Conservation (phyloP, 2,888 invertebrate species). For the Tetragonisca angustula region DNA sequence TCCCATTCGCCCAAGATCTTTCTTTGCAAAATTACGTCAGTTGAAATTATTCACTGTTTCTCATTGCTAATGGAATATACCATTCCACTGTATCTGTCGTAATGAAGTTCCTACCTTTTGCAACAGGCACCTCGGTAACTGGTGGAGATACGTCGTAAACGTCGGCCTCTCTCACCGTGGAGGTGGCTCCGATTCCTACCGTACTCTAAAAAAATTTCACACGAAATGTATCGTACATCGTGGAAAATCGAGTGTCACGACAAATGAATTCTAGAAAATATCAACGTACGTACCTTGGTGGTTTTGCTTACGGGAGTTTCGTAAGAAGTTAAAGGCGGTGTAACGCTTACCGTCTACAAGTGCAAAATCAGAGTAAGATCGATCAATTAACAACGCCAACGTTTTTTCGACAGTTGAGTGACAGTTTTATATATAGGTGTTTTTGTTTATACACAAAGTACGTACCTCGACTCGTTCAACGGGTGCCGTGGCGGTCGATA, state of each 20-base stretch:
- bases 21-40: no score
- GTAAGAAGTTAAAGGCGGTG: constrained; percentile 62
- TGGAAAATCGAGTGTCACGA: no score
- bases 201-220: neutral
- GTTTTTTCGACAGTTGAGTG: neutral
- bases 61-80: no score
- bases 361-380: neutral
- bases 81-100: neutral
- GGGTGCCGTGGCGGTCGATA: constrained; percentile 40
- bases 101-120: constrained; percentile 28
- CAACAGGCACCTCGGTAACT: neutral
- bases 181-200: neutral
- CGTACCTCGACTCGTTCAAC: constrained; percentile 22
- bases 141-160: neutral
- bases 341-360: constrained; percentile 18
- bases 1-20: no score
- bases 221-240: neutral
- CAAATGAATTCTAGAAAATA: neutral
- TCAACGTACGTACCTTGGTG: constrained; percentile 29
- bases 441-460: neutral
- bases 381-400: neutral
- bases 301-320: constrained; percentile 47
- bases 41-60: no score
- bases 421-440: neutral
- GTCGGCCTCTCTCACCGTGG: neutral